These are phyloP conservation scores for Drosophila lini DNA, from an alignment of 1,140 invertebrate species.

Conservation along the genomic window DNA sequence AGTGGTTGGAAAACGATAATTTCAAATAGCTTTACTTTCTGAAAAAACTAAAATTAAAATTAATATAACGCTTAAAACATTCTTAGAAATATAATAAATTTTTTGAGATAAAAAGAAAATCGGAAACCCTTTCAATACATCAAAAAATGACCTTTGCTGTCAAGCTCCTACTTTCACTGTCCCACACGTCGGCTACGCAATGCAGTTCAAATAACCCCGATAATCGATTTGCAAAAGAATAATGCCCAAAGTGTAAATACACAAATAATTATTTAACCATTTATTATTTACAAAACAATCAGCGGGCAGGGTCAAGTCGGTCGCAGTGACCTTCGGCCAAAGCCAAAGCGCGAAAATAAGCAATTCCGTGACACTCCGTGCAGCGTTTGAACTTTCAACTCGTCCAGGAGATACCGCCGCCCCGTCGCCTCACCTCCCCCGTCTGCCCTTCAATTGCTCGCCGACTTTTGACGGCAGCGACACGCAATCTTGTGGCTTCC, in stretches of 20 bases:
- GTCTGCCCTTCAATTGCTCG: background rate
- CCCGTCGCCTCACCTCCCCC: background rate
- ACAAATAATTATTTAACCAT: slow-evolving; percentile 38
- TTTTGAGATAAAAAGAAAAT: no score
- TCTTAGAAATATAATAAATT: background rate
- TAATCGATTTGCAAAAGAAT: slow-evolving; percentile 6
- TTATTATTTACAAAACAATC: slow-evolving; percentile 59
- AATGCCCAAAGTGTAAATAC: background rate
- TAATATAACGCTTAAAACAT: background rate
- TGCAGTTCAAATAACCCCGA: background rate
- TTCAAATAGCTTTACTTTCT: background rate
- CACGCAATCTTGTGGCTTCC: slow-evolving; percentile 45
- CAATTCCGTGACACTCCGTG: slow-evolving; percentile 2
- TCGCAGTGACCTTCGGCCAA: slow-evolving; percentile 17
- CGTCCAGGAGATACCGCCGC: slow-evolving; percentile 27
- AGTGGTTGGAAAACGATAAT: background rate
- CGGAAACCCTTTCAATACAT: background rate
- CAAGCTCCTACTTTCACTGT: background rate
- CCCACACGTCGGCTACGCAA: slow-evolving; percentile 10
- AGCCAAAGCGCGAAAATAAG: slow-evolving; percentile 15
- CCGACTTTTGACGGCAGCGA: slow-evolving; percentile 14
- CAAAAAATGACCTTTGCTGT: background rate
- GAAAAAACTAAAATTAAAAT: background rate
- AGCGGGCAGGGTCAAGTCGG: slow-evolving; percentile 35
- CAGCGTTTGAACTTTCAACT: slow-evolving; percentile 31